These are phyloP conservation scores for Lasioglossum leucozonium DNA, from an alignment of 2,888 invertebrate species.

Conservation along the genomic window DNA sequence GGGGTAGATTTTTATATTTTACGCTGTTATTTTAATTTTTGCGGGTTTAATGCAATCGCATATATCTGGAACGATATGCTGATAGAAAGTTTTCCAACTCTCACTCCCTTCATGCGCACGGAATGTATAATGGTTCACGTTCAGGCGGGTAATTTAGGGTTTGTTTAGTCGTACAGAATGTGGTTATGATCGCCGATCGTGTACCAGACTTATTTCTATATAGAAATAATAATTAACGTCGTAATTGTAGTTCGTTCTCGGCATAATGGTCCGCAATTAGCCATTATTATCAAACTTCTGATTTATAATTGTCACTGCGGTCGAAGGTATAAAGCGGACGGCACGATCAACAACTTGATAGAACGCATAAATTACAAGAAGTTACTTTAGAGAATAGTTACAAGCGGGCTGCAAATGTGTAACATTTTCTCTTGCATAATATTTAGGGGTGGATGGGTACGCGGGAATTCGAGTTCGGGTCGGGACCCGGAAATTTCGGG, in stretches of 20 bases:
- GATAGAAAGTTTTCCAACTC: conserved; percentile 13
- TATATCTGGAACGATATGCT: neutral
- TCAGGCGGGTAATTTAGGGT: neutral
- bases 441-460: too few species aligned
- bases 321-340: neutral
- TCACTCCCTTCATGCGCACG: conserved; percentile 4
- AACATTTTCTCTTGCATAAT: too few species aligned
- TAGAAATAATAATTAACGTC: neutral
- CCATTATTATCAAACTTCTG: neutral
- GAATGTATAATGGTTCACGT: neutral
- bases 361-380: neutral
- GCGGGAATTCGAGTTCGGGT: too few species aligned
- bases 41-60: conserved; percentile 3
- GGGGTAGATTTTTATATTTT: conserved; percentile 9
- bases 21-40: conserved; percentile 4
- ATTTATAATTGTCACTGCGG: neutral
- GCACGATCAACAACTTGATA: neutral
- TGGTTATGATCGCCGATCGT: neutral
- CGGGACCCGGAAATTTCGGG: too few species aligned
- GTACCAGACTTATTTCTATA: neutral
- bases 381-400: neutral
- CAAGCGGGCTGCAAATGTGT: neutral
- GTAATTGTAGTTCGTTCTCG: neutral
- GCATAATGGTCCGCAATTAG: neutral
- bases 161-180: neutral